Evolutionary conservation across 2,888 invertebrate species (phyloP).

Genomic region (Melieria omissa): DNA sequence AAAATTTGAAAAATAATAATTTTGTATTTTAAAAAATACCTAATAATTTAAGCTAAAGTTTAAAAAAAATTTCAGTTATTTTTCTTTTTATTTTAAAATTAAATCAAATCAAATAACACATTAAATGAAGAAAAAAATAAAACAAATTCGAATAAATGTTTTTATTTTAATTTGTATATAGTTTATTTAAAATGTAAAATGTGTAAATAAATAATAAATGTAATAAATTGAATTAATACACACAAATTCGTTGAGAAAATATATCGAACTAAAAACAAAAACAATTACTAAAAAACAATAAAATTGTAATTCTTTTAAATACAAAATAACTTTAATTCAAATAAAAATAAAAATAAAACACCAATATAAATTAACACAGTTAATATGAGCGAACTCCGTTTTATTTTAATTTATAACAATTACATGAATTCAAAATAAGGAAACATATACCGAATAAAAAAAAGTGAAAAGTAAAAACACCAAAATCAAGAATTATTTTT

Average conservation of each 20-base stretch:
- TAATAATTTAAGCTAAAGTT: too few species aligned
- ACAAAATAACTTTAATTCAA: not conserved
- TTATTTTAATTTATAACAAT: not conserved
- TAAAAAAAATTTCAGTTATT: too few species aligned
- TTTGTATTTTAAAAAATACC: too few species aligned
- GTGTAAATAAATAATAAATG: too few species aligned
- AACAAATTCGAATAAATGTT: too few species aligned
- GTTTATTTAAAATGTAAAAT: not conserved
- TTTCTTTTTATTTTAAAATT: too few species aligned
- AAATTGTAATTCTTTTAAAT: not conserved
- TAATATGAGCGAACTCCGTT: not conserved
- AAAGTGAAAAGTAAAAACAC: not conserved
- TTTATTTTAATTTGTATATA: too few species aligned
- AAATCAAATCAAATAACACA: too few species aligned
- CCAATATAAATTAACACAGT: not conserved
- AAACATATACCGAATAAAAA: not conserved
- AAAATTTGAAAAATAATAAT: too few species aligned
- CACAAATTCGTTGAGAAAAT: too few species aligned
- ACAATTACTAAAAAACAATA: not conserved
- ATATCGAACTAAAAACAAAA: not conserved
- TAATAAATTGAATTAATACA: too few species aligned
- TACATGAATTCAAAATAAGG: not conserved
- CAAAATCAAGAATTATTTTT: not conserved
- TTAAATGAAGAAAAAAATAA: too few species aligned
- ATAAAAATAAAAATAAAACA: not conserved